Conservation (phyloP, 2,888 invertebrate genomes). For the Oxyscelio sp. region DNA sequence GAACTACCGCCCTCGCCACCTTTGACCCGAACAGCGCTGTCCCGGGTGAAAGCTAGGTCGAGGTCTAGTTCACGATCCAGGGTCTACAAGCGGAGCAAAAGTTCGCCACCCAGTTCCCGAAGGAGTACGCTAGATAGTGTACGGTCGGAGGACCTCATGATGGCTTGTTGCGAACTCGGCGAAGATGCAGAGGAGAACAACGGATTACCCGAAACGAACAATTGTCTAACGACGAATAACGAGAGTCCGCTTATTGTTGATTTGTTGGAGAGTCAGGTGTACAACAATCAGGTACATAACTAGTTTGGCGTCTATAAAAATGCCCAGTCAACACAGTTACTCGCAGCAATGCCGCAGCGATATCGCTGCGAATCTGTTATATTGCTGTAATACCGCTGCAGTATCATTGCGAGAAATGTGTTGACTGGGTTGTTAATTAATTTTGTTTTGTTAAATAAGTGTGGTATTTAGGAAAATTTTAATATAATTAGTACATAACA, state of each 20-base stretch:
- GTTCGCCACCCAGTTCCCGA: conserved; percentile 90
- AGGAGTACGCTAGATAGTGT: conserved; percentile 91
- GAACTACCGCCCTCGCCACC: conserved; percentile 92
- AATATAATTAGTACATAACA: no score
- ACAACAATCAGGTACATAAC: conserved; percentile 54
- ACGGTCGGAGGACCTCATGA: conserved; percentile 90
- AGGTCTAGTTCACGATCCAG: conserved; percentile 89
- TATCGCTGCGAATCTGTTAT: no score
- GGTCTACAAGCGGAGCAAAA: conserved; percentile 90
- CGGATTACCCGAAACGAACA: conserved; percentile 79
- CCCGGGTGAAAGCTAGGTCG: conserved; percentile 91
- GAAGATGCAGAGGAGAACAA: conserved; percentile 89
- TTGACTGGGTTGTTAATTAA: no score
- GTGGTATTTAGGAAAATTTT: no score
- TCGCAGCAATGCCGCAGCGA: no score
- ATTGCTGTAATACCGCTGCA: no score
- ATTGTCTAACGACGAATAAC: conserved; percentile 83
- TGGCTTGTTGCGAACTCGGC: conserved; percentile 89
- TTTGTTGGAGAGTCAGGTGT: conserved; percentile 84
- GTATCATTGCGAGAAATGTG: no score
- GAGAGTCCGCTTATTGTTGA: conserved; percentile 85
- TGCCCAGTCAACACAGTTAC: no score
- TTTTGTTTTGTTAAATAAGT: no score
- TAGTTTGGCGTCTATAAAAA: no score
- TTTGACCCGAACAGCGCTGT: conserved; percentile 90